Conservation (phyloP, 2,113 vertebrate genomes). For the Notothenia coriiceps region DNA sequence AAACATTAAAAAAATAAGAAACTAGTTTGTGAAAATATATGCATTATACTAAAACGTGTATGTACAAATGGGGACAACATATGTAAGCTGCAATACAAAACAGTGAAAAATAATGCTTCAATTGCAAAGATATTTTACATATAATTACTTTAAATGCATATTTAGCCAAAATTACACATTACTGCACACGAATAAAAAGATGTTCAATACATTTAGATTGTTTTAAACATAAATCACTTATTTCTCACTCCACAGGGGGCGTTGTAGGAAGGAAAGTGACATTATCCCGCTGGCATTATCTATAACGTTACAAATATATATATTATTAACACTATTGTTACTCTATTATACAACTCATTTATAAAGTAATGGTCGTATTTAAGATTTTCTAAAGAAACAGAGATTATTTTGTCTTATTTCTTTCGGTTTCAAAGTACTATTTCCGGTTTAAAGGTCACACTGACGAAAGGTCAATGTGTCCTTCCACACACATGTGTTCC, state of each 20-base stretch:
- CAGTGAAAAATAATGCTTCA: too few relatives aligned
- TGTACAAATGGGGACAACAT: neutral
- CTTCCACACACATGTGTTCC: conserved; percentile 84
- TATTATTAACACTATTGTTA: neutral
- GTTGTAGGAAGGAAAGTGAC: neutral
- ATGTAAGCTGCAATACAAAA: neutral
- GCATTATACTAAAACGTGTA: too few relatives aligned
- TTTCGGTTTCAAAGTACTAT: conserved; percentile 2
- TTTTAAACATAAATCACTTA: neutral
- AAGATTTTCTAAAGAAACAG: fast-evolving
- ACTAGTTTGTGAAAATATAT: too few relatives aligned
- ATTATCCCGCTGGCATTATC: neutral
- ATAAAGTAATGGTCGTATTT: neutral
- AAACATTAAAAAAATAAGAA: too few relatives aligned
- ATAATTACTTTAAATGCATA: too few relatives aligned
- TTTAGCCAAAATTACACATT: too few relatives aligned
- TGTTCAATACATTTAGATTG: too few relatives aligned
- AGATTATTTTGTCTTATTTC: fast-evolving
- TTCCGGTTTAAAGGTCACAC: conserved; percentile 79
- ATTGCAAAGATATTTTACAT: too few relatives aligned
- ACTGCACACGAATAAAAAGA: too few relatives aligned
- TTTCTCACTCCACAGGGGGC: conserved; percentile 20
- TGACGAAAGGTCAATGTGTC: conserved; percentile 83
- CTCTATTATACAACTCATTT: neutral
- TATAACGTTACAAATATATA: too few relatives aligned